These are phyloP conservation scores for Mormyrus hasselquistii DNA, from an alignment of 2,797 vertebrate genomes.

Conservation along the genomic window DNA sequence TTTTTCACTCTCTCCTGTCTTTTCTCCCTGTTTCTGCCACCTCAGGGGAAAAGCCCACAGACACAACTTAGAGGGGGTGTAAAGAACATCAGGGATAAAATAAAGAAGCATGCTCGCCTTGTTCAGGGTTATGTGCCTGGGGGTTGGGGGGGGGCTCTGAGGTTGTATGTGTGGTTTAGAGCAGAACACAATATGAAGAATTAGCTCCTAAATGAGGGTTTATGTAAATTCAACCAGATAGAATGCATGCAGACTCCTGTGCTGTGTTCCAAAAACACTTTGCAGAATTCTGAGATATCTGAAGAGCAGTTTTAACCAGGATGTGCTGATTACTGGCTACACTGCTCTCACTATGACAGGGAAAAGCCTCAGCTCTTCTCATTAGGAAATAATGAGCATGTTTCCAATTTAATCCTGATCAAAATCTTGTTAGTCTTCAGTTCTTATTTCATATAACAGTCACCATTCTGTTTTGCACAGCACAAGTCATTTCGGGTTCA, in stretches of 20 bases:
- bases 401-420: conserved; percentile 8
- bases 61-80: conserved; percentile 40
- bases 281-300: not conserved
- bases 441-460: not conserved
- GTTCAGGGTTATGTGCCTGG: conserved; percentile 32
- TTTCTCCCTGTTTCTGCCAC: conserved; percentile 35
- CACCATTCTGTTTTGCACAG: not conserved
- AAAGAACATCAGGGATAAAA: conserved; percentile 16
- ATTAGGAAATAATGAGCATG: not conserved
- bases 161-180: conserved; percentile 41
- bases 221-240: not conserved
- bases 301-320: conserved; percentile 10
- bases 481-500: not conserved
- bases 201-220: conserved; percentile 49
- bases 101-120: conserved; percentile 37
- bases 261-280: not conserved
- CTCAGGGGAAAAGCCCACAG: conserved; percentile 41
- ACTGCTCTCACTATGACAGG: not conserved
- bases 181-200: conserved; percentile 46
- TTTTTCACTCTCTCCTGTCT: not conserved
- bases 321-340: not conserved
- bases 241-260: not conserved
- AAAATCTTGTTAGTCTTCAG: not conserved
- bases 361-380: not conserved
- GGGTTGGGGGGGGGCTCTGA: conserved; percentile 29